Base-by-base conservation (phyloP, 53 echinoderm and acorn worm genomes). In the Astropecten irregularis region DNA sequence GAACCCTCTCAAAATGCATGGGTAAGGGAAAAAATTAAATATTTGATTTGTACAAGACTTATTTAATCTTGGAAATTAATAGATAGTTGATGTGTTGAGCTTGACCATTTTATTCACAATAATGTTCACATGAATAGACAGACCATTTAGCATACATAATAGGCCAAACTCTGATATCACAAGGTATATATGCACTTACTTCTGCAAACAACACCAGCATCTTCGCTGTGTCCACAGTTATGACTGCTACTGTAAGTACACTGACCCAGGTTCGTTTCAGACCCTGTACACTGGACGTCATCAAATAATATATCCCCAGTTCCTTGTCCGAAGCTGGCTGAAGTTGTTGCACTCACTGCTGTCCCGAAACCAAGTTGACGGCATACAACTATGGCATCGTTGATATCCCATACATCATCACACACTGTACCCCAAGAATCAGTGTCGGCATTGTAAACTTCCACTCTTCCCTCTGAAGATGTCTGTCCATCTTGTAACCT, bases 151-250 rank as follows among this genome's bases (percentile, higher is more conserved):
- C n/a, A n/a, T n/a, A n/a, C n/a, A n/a, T n/a, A n/a, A n/a, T n/a
- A n/a, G n/a, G n/a, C n/a, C n/a, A n/a, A n/a, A n/a, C n/a, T n/a
- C n/a, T n/a, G n/a, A n/a, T n/a, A n/a, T n/a, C n/a, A n/a, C n/a
- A n/a, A n/a, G n/a, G n/a, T n/a, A n/a, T n/a, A 14, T 14, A 46
- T 8, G 8, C 8, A 8, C 14, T 46, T 46, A 9, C 14, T 14
- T 13, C 53, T 19, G 9, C 86, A 90, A 2, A 82, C 36, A 0
- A 86, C 86, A 10, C 88, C 88, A 13, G 91, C 91, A 65, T 91
- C 91, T 39, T 88, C 68, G 2, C 23, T 20, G 46, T 91, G 91
- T n/a, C 11, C 23, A 37, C 91, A 91, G 33, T 37, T n/a, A 29
- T 36, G 3, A 65, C n/a, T n/a, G n/a, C n/a, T n/a, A n/a, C n/a